Evolutionary conservation across 2,888 invertebrate genomes (phyloP).

Genomic region (Aphidius colemani): DNA sequence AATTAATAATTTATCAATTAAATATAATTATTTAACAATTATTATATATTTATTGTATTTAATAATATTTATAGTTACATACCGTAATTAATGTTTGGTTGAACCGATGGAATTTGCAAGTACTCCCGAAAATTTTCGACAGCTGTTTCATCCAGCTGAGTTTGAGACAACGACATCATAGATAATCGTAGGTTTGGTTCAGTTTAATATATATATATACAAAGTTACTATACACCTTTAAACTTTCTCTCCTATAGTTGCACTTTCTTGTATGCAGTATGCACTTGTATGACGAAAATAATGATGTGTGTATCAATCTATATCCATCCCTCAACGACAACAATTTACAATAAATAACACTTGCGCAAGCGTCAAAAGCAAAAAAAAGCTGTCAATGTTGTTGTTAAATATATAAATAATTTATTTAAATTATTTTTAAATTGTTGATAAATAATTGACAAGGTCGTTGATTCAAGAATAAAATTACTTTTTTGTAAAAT

Average conservation of each 20-base stretch:
- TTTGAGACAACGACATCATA: slow-evolving; percentile 40
- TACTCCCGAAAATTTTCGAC: slow-evolving; percentile 84
- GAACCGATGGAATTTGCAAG: slow-evolving; percentile 83
- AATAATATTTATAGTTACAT: slow-evolving; percentile 49
- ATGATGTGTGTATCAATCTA: too few species aligned
- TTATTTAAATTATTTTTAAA: too few species aligned
- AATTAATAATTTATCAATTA: slow-evolving; percentile 10
- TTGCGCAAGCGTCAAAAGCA: too few species aligned
- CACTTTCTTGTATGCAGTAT: slow-evolving; percentile 21
- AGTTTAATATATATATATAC: slow-evolving; percentile 24
- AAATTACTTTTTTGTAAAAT: too few species aligned
- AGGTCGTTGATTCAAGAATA: too few species aligned
- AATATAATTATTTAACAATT: background rate
- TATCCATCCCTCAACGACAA: too few species aligned
- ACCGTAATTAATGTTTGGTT: slow-evolving; percentile 87
- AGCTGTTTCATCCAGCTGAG: slow-evolving; percentile 62
- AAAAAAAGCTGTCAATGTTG: too few species aligned
- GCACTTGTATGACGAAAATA: background rate
- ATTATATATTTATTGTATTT: background rate
- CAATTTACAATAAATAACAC: too few species aligned
- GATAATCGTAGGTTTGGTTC: slow-evolving; percentile 7
- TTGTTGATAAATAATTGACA: too few species aligned
- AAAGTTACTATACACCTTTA: too few species aligned
- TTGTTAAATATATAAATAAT: too few species aligned
- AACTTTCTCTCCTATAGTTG: too few species aligned